Base-by-base conservation (phyloP, 2,888 invertebrate species). In the Drosophila siamana region DNA sequence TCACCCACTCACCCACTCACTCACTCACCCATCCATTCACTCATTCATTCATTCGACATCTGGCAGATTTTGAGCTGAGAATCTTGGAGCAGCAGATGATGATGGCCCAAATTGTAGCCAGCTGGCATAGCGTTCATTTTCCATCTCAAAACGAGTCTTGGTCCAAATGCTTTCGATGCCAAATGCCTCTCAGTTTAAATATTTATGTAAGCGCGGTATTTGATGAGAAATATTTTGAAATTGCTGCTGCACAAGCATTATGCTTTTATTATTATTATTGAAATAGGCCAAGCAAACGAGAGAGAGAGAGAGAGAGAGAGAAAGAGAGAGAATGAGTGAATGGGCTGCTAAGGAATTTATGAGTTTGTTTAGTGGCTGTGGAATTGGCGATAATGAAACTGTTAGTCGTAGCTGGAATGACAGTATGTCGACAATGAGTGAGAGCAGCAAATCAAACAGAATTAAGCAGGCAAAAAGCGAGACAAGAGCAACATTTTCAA, bases 191-290 rank as follows among this genome's bases (percentile, higher is more conserved):
- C 56, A 76, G 70, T 61, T 78, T 78, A 87, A 85, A 85, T 76
- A 84, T 85, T 84, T 84, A 78, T 81, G 51, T 66, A 75, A 75
- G 67, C 78, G 68, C 72, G 60, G 59, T 61, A 78, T 78, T 80
- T 84, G 56, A 66, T 61, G 65, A 55, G 68, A 74, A 86, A 74
- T 74, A 68, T 69, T 84, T 74, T 52, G 57, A 77, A 57, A 77
- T 80, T 69, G 73, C 76, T 69, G 73, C 76, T 64, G 62, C 63
- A 48, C 36, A 60, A 71, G 65, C 69, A 80, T 71, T 86, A 71
- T 61, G 71, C 71, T 74, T 80, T 86, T 78, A 83, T 71, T 78
- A 72, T 71, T 78, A 72, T 74, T 84, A 70, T 84, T 80, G 61
- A 66, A 83, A 71, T 69, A 60, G 80, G 68, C 62, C 67, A 73